These are phyloP conservation scores for Cyrtorhinus lividipennis DNA, from an alignment of 1,140 invertebrate species.

Conservation along the genomic window DNA sequence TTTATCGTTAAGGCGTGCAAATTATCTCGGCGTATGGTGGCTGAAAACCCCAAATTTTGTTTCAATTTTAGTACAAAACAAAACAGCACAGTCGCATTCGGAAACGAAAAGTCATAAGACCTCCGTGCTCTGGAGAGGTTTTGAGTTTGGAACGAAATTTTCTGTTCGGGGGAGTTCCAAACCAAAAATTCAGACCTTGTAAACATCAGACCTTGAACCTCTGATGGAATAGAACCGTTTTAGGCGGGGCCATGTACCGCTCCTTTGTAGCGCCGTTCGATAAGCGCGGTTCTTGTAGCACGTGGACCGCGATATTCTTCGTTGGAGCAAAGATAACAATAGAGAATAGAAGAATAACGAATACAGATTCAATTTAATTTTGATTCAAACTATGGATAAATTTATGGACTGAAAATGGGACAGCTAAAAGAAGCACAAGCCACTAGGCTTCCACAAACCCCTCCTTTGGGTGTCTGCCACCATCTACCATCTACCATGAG, in stretches of 20 bases:
- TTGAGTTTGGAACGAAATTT: conserved; percentile 12
- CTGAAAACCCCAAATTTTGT: too few species aligned
- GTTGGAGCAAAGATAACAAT: background rate
- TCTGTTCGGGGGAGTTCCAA: background rate
- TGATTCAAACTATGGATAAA: too few species aligned
- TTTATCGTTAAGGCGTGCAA: too few species aligned
- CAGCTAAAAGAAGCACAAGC: too few species aligned
- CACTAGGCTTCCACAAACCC: too few species aligned
- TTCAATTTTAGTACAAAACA: too few species aligned
- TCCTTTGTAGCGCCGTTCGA: background rate
- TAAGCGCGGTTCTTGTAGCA: background rate
- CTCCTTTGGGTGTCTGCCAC: too few species aligned
- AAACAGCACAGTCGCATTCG: background rate
- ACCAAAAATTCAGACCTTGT: conserved; percentile 6
- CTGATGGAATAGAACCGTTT: background rate
- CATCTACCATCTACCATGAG: too few species aligned
- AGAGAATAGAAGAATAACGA: too few species aligned
- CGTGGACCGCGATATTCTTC: background rate
- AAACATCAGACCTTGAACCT: conserved; percentile 2
- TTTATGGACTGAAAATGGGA: too few species aligned
- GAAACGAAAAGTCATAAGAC: background rate
- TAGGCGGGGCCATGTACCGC: background rate
- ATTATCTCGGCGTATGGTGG: too few species aligned
- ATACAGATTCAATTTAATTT: too few species aligned
- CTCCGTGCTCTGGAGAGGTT: background rate